Evolutionary conservation across 2,888 invertebrate species (phyloP).

Genomic region (Drosophila neoperkinsi): DNA sequence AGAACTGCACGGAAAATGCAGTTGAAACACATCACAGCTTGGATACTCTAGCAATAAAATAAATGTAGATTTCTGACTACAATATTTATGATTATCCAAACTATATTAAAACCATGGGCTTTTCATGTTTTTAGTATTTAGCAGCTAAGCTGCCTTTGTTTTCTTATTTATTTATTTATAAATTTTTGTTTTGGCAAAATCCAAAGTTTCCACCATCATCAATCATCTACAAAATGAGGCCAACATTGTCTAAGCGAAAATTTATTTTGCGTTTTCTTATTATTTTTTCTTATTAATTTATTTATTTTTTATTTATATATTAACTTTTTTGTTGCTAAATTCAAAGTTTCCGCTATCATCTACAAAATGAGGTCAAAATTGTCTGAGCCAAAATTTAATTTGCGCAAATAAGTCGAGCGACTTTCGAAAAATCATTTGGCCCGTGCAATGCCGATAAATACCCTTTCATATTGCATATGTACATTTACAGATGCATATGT

Average conservation of each 20-base stretch:
- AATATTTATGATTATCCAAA: background rate
- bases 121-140: background rate
- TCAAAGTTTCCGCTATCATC: background rate
- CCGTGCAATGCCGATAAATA: background rate
- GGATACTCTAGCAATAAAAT: conserved; percentile 23
- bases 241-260: no score
- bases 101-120: background rate
- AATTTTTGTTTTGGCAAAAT: background rate
- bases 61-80: background rate
- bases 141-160: background rate
- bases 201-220: background rate
- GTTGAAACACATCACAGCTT: conserved; percentile 26
- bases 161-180: background rate
- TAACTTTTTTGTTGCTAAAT: background rate
- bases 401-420: background rate
- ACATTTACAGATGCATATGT: background rate
- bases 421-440: background rate
- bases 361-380: background rate
- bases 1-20: conserved; percentile 8
- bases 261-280: no score
- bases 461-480: background rate
- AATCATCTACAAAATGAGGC: no score
- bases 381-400: background rate
- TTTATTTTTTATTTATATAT: no score
- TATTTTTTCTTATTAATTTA: no score